A percentile compares a stretch with the other conserved stretches of the same genome.
phyloP scores from a whole-genome alignment of 1,140 invertebrate species.

The Protaetia brevitarsis region DNA sequence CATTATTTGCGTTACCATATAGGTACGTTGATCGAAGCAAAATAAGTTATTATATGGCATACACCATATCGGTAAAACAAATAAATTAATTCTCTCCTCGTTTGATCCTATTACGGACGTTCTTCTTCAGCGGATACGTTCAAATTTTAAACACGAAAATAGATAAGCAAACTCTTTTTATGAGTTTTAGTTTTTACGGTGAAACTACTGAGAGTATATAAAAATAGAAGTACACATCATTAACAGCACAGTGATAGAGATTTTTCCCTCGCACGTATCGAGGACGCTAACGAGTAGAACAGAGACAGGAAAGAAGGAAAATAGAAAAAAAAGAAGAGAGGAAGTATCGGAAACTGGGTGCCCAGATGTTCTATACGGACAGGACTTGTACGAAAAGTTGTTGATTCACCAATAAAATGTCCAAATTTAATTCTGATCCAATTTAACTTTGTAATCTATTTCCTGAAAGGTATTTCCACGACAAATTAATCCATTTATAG shows the following conservation, averaged over 20 bases:
- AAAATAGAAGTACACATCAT: no score
- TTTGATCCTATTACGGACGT: no score
- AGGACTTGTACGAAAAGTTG: background rate
- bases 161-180: no score
- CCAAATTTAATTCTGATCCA: slow-evolving; percentile 9
- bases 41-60: no score
- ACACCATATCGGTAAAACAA: no score
- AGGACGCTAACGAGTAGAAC: background rate
- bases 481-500: slow-evolving; percentile 4
- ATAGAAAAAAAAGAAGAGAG: background rate
- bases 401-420: slow-evolving; percentile 7
- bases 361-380: slow-evolving; percentile 9
- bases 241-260: no score
- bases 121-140: no score
- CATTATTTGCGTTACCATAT: no score
- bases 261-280: no score
- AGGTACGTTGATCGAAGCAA: no score
- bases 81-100: no score
- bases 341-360: background rate
- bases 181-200: background rate
- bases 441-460: slow-evolving; percentile 9
- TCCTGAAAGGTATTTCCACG: background rate
- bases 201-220: background rate
- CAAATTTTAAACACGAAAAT: no score
- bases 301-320: background rate